These are phyloP conservation scores for Aethina tumida DNA, from an alignment of 1,140 invertebrate genomes.

Conservation along the genomic window DNA sequence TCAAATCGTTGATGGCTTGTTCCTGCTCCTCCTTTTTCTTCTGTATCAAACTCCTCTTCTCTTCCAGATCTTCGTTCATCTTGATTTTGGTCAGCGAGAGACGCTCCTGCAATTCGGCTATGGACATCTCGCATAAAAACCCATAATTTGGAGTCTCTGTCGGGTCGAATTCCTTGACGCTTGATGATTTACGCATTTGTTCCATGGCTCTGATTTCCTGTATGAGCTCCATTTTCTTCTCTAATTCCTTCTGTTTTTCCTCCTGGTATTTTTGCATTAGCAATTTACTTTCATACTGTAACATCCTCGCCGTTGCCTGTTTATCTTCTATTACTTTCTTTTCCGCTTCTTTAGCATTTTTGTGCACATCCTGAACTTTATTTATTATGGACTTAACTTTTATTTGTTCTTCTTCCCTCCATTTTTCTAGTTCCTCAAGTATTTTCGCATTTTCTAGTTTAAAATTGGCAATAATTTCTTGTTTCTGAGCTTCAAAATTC, in stretches of 20 bases:
- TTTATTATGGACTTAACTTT: slow-evolving; percentile 38
- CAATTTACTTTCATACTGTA: slow-evolving; percentile 38
- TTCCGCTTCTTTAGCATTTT: slow-evolving; percentile 38
- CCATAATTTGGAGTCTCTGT: slow-evolving; percentile 43
- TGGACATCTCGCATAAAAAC: slow-evolving; percentile 48
- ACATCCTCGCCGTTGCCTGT: slow-evolving; percentile 35
- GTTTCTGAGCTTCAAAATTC: slow-evolving; percentile 37
- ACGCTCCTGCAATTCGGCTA: slow-evolving; percentile 44
- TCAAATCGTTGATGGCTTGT: slow-evolving; percentile 26
- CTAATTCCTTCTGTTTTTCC: slow-evolving; percentile 40
- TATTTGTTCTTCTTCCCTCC: slow-evolving; percentile 37
- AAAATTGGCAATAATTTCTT: slow-evolving; percentile 40
- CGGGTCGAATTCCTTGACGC: slow-evolving; percentile 41
- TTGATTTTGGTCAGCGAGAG: slow-evolving; percentile 38
- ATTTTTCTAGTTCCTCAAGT: slow-evolving; percentile 40
- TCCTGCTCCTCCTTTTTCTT: slow-evolving; percentile 25
- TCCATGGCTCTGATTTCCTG: slow-evolving; percentile 45
- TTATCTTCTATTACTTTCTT: slow-evolving; percentile 35
- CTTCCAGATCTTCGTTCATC: slow-evolving; percentile 40
- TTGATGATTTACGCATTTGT: slow-evolving; percentile 17
- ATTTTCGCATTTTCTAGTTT: slow-evolving; percentile 38
- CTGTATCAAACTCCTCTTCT: slow-evolving; percentile 29
- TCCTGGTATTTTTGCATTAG: slow-evolving; percentile 34
- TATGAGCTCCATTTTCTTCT: slow-evolving; percentile 40
- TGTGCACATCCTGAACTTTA: slow-evolving; percentile 38